Evolutionary conservation across 2,113 vertebrate genomes (phyloP), one percentile per base, ranked within the genome.

Genomic region (Rhizomys pruinosus): DNA sequence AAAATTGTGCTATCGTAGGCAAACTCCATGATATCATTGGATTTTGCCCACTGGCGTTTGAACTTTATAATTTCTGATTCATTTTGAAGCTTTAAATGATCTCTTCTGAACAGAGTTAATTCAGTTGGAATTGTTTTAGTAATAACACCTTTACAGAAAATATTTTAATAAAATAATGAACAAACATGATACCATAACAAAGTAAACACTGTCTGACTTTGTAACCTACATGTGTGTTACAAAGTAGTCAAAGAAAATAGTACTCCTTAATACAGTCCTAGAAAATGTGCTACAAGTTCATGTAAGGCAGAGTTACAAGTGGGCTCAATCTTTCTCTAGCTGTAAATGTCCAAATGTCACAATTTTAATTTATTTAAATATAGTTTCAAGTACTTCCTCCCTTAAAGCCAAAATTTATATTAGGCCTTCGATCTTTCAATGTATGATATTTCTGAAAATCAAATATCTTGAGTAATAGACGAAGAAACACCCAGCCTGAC

Each of bases 321-420:
- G 7, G 19, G 5, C 3, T 92, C 29, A 73, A 32, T 69, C 20
- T 90, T 74, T 39, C 8, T 42, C 34, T 59, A 79, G 55, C 23
- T 68, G 29, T 61, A 15, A 37, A 23, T 89, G 12, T 29, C 57
- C n/a, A n/a, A n/a, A 69, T 64, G n/a, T n/a, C n/a, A n/a, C 79
- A 17, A 29, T 78, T 66, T 92, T 37, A 63, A 82, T 20, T 89
- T 72, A 84, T 68, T 69, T 17, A 64, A 32, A 37, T 89, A 34
- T n/a, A 63, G 69, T 68, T 94, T 84, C 16, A 63, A 57, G n/a
- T 84, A 44, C 2, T 32, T 32, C 13, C 22, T 68, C n/a, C 82
- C 68, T 55, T 84, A 94, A 64, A 77, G 39, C 72, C 52, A 7
- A 95, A 81, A 23, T 63, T 94, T 81, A 42, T 72, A 55, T 86